Conservation (phyloP, 2,888 invertebrate species). For the Rhopalosiphum nymphaeae region DNA sequence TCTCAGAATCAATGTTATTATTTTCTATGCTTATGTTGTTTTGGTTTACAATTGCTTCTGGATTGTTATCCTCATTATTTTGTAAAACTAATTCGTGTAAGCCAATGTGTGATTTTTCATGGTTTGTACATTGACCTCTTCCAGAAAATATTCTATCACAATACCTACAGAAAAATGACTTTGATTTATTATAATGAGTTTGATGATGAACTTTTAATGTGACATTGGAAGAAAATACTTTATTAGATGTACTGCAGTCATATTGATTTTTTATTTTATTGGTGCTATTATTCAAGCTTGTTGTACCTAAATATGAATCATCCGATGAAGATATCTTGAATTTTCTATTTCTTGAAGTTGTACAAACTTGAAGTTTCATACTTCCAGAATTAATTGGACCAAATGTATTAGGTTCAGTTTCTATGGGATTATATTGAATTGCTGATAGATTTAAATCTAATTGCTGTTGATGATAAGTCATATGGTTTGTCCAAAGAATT, state of each 20-base stretch:
- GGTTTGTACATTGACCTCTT: constrained; percentile 7
- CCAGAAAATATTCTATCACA: constrained; percentile 2
- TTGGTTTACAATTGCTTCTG: not conserved
- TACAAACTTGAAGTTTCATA: not conserved
- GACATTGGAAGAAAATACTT: not conserved
- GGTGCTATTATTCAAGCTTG: not conserved
- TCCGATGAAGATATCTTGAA: not conserved
- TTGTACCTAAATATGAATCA: not conserved
- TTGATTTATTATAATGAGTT: not conserved
- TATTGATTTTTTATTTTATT: not conserved
- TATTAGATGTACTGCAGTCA: not conserved
- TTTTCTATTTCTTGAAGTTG: not conserved
- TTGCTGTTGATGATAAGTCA: constrained; percentile 33
- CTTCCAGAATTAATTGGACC: not conserved
- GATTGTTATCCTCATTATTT: not conserved
- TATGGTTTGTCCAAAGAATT: constrained; percentile 14
- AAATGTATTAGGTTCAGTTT: not conserved
- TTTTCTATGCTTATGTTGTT: not conserved
- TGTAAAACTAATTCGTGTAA: too few species aligned
- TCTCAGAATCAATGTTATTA: not conserved
- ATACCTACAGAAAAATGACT: not conserved
- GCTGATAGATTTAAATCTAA: not conserved
- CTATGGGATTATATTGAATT: not conserved
- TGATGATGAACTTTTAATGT: constrained; percentile 22
- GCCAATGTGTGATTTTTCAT: constrained; percentile 36